Evolutionary conservation across 2,797 vertebrate species (phyloP), one percentile per base, ranked within the genome.

Genomic region (Hemibagrus guttatus): DNA sequence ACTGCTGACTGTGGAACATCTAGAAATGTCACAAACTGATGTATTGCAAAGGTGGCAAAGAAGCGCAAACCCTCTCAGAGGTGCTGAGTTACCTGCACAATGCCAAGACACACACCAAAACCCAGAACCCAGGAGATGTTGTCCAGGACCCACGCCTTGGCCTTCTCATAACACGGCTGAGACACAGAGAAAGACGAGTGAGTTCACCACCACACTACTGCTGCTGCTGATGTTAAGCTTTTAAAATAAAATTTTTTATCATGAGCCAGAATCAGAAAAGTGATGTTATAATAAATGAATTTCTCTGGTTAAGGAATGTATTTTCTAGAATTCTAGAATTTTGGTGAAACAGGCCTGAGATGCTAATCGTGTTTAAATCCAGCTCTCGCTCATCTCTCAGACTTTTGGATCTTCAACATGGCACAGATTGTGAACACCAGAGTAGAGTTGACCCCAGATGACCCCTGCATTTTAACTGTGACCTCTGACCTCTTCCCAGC

Each of bases 91-190:
- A 96, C 96, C 95, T 96, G 96, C 39, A 96, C 93, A 8, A 96
- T 93, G 63, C 95, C 94, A 11, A 96, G 96, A 81, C 95, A 95
- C 52, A 93, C 91, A 46, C 95, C 96, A 83, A 96, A 96, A 87
- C 94, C 93, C 87, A 96, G 92, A 31, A 96, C 94, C 0, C 94
- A 95, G 2, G 91, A 88, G 90, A 96, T 96, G 92, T 96, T 95
- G 9, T 92, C 88, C 12, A 95, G 89, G 64, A 96, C 92, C 94
- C 95, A 95, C 68, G 92, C 83, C 64, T 91, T 91, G 82, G 95
- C 95, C 89, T 95, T 96, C 71, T 95, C 88, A 35, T 96, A 96
- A 86, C 95, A 96, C 0, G 94, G 93, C 95, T 96, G 88, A 72
- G 31, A 87, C 21, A 59, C 4, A 85, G 54, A 66, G 16, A 88